Base-by-base conservation (phyloP, 2,113 vertebrate genomes). In the Platichthys flesus region DNA sequence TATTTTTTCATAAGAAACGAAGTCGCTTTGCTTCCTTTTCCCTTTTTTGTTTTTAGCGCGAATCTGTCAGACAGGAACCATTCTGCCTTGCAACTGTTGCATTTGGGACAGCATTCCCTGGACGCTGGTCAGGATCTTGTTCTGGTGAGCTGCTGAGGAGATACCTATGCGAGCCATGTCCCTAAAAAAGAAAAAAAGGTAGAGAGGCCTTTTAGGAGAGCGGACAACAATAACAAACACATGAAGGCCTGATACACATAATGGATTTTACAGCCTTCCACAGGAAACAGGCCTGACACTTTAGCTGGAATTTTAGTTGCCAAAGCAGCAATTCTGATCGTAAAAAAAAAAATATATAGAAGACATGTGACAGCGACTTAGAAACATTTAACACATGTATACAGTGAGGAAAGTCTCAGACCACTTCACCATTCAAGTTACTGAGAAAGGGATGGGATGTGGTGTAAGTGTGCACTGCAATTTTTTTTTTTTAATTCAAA, bases 11-110 rank as follows among this genome's bases (percentile, higher is more conserved):
- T 82, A 83, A 78, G 77, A 90, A 88, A 89, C 24, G 49, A 87
- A 86, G 91, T 88, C 71, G 35, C 26, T 85, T 84, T 73, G 70
- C 60, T 76, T 85, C 67, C 52, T 69, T 70, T 76, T 79, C 45
- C 20, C 71, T 75, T 77, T 68, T 59, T 24, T 24, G 1, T 59
- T 52, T 16, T 82, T 93, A 88, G 91, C 67, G 56, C 54, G 83
- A 93, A 62, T 62, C 67, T 74, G 74, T 99, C 96, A 99, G 94
- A 99, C 98, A 5, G 98, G 97, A 93, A 98, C 96, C 97, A 98
- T 99, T 90, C 96, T 95, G 93, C 96, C 97, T 45, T 98, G 97
- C 83, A 97, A 95, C 89, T 98, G 98, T 91, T 99, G 97, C 95
- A 98, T 96, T 90, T 98, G 97, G 93, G 96, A 96, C 86, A 95